phyloP scores from a whole-genome alignment of 1,140 invertebrate species.

The Babylonia areolata region DNA sequence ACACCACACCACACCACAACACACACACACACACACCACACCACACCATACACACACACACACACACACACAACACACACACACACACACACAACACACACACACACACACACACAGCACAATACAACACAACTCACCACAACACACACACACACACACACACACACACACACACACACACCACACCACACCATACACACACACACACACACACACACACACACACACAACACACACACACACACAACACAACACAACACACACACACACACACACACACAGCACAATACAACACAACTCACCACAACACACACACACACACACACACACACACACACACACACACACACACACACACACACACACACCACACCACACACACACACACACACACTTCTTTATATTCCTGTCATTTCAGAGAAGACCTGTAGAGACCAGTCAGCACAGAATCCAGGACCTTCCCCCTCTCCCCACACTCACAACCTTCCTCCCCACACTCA shows the following conservation, averaged over 20 bases:
- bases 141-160: slow-evolving; percentile 11
- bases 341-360: not conserved
- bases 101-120: not conserved
- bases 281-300: no score
- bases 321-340: not conserved
- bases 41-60: no score
- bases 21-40: no score
- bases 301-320: not conserved
- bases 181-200: not conserved
- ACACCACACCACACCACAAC: no score
- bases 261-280: slow-evolving; percentile 10
- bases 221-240: not conserved
- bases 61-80: no score
- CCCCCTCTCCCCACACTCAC: no score
- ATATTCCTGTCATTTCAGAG: no score
- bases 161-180: slow-evolving; percentile 9
- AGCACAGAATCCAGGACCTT: no score
- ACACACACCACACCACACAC: slow-evolving; percentile 4
- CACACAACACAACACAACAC: no score
- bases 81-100: not conserved
- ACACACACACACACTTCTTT: slow-evolving; percentile 13
- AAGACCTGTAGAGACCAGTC: no score
- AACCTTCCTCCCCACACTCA: no score
- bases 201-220: slow-evolving; percentile 7
- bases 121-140: no score